Percentiles rank a stretch among this genome's conserved stretches.
Conservation (phyloP, 2,797 vertebrate species). For the Rhabdomys pumilio region DNA sequence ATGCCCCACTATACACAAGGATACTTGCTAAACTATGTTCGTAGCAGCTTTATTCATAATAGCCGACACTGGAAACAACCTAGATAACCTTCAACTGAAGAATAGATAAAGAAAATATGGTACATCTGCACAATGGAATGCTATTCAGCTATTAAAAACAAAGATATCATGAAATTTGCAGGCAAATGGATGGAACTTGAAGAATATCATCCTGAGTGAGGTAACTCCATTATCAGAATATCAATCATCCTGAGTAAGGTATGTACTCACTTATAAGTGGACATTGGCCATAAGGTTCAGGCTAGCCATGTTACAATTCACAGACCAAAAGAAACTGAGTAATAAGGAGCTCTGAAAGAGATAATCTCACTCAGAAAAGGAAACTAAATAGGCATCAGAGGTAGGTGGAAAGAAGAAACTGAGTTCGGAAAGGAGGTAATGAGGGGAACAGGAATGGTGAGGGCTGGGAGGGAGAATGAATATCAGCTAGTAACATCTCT, state of each 20-base stretch:
- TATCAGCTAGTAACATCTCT: too few relatives aligned
- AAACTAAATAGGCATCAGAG: too few relatives aligned
- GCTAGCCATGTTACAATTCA: not conserved
- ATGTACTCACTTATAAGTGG: not conserved
- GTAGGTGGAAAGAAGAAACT: too few relatives aligned
- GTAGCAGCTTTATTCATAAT: too few relatives aligned
- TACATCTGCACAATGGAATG: not conserved
- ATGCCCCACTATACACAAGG: not conserved
- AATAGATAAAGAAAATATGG: not conserved
- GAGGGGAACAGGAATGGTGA: too few relatives aligned
- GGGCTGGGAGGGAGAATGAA: too few relatives aligned
- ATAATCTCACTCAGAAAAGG: too few relatives aligned
- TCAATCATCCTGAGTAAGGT: not conserved
- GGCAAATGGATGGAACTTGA: not conserved
- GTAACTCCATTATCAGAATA: too few relatives aligned
- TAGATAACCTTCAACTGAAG: not conserved
- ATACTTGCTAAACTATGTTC: not conserved
- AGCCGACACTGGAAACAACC: not conserved
- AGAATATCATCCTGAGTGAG: too few relatives aligned
- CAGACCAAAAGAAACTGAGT: too few relatives aligned
- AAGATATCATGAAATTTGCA: not conserved
- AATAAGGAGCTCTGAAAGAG: too few relatives aligned
- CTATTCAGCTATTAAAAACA: not conserved
- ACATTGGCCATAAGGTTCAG: not conserved
- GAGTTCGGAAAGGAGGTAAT: too few relatives aligned